Evolutionary conservation across 2,113 vertebrate genomes (phyloP).

Genomic region (Promerops cafer): DNA sequence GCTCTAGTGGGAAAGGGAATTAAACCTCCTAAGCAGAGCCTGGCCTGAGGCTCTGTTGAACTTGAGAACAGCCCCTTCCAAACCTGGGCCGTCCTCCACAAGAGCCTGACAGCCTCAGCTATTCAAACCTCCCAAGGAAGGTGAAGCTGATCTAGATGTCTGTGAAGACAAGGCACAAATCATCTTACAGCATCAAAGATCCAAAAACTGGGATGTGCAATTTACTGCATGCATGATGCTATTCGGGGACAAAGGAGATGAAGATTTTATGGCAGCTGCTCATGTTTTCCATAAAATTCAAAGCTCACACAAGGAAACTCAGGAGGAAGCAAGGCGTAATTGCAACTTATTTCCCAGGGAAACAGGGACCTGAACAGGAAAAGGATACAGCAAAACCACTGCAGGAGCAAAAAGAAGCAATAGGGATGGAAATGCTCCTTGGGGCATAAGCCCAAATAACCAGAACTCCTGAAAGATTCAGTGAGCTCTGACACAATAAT

Average conservation of each 20-base stretch:
- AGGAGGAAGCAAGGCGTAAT: not conserved
- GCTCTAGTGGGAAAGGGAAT: conserved; percentile 26
- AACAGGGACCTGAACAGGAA: not conserved
- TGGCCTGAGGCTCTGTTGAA: not conserved
- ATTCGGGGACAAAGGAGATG: not conserved
- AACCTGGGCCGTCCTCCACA: not conserved
- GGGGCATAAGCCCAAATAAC: not conserved
- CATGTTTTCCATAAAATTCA: not conserved
- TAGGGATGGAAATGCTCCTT: not conserved
- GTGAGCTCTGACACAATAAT: not conserved
- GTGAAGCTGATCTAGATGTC: not conserved
- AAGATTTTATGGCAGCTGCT: not conserved
- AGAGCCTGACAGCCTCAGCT: not conserved
- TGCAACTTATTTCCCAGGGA: not conserved
- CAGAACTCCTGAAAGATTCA: conserved; percentile 1
- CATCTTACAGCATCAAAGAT: not conserved
- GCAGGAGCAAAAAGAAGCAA: not conserved
- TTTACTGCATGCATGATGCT: not conserved
- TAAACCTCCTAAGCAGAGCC: not conserved
- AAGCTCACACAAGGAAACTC: not conserved
- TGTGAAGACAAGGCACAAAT: not conserved
- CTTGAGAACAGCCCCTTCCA: not conserved
- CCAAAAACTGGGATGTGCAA: not conserved
- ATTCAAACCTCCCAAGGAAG: not conserved
- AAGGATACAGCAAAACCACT: not conserved